phyloP scores from a whole-genome alignment of 2,888 invertebrate genomes.

The Melanostoma mellinum region DNA sequence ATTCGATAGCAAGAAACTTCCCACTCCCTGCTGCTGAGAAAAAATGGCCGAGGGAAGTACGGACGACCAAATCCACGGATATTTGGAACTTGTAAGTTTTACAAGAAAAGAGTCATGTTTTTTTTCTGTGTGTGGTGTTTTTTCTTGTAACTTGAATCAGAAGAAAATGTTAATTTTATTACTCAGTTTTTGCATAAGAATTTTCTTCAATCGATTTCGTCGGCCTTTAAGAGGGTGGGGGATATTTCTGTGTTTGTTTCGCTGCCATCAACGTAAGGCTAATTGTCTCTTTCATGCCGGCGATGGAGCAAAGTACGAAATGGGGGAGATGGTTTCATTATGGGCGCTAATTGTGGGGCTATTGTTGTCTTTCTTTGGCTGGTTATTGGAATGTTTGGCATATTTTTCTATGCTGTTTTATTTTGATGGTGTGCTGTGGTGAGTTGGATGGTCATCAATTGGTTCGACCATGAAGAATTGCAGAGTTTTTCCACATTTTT shows the following conservation, averaged over 20 bases:
- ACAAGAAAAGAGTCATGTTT: conserved; percentile 16
- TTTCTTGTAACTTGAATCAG: conserved; percentile 33
- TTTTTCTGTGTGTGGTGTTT: not conserved
- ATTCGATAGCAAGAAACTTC: conserved; percentile 21
- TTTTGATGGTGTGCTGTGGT: not conserved
- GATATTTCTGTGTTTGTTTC: conserved; percentile 58
- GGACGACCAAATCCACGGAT: conserved; percentile 63
- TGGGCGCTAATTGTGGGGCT: conserved; percentile 38
- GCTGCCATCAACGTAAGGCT: conserved; percentile 9
- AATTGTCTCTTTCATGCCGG: conserved; percentile 58
- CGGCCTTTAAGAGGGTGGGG: conserved; percentile 15
- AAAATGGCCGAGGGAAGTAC: conserved; percentile 67
- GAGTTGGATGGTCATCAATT: conserved; percentile 8
- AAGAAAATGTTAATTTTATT: conserved; percentile 58
- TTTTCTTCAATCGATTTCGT: conserved; percentile 69
- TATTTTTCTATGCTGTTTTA: conserved; percentile 24
- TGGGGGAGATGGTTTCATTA: conserved; percentile 6
- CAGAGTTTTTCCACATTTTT: conserved; percentile 28
- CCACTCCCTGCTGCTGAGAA: conserved; percentile 31
- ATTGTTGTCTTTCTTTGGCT: conserved; percentile 62
- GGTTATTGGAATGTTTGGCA: conserved; percentile 44
- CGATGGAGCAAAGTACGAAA: conserved; percentile 24
- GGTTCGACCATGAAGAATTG: conserved; percentile 23
- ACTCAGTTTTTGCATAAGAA: conserved; percentile 71
- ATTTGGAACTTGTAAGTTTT: conserved; percentile 68